Conservation (phyloP, 2,888 invertebrate genomes). For the Apodemia mormo region DNA sequence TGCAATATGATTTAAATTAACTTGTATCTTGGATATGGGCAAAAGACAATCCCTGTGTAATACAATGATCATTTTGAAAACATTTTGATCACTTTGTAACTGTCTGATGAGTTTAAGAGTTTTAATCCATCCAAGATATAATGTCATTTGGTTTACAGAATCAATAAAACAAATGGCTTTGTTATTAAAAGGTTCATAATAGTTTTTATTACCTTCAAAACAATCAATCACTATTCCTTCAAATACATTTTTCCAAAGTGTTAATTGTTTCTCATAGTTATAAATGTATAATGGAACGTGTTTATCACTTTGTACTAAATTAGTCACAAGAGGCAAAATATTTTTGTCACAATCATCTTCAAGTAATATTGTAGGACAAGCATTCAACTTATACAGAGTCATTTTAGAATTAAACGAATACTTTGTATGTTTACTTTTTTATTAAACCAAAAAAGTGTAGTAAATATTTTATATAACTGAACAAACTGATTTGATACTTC, state of each 20-base stretch:
- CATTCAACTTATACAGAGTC: slow-evolving; percentile 60
- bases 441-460: too few species aligned
- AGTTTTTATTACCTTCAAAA: slow-evolving; percentile 47
- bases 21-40: slow-evolving; percentile 59
- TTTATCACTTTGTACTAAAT: slow-evolving; percentile 50
- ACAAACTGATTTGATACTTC: too few species aligned
- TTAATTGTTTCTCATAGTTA: slow-evolving; percentile 61
- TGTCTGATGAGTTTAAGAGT: slow-evolving; percentile 52
- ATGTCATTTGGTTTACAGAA: slow-evolving; percentile 69
- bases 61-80: slow-evolving; percentile 58
- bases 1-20: slow-evolving; percentile 71
- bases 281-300: slow-evolving; percentile 49
- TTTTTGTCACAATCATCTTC: slow-evolving; percentile 67
- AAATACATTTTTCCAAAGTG: slow-evolving; percentile 58
- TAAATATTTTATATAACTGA: too few species aligned
- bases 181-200: slow-evolving; percentile 41
- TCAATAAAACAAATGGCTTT: slow-evolving; percentile 61
- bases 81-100: slow-evolving; percentile 47
- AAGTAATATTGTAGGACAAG: slow-evolving; percentile 59
- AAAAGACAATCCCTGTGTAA: slow-evolving; percentile 76
- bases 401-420: slow-evolving; percentile 40
- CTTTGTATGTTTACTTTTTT: too few species aligned
- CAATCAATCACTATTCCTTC: slow-evolving; percentile 45
- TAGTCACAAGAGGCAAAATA: slow-evolving; percentile 55
- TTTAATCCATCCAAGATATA: slow-evolving; percentile 61